Evolutionary conservation across 1,140 invertebrate species (phyloP).

Genomic region (Amphibalanus amphitrite): DNA sequence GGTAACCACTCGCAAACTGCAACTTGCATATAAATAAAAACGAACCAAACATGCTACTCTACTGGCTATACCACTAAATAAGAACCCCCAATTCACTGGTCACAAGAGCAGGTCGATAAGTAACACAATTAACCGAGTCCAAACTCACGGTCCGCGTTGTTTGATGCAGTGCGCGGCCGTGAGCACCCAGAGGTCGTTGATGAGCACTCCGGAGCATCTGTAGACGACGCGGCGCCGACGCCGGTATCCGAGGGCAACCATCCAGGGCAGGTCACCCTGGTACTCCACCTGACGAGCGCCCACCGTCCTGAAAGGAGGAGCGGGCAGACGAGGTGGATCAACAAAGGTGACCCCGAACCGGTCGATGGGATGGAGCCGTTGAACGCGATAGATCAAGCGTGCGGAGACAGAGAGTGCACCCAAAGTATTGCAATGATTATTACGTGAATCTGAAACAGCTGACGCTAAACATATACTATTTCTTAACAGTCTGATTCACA

Average conservation of each 20-base stretch:
- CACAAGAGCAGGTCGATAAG: background rate
- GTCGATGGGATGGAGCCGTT: too few relatives aligned
- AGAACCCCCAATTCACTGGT: background rate
- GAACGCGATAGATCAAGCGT: background rate
- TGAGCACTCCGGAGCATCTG: background rate
- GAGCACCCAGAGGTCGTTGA: background rate
- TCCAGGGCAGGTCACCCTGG: slow-evolving; percentile 1
- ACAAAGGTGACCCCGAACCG: too few relatives aligned
- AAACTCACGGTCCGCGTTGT: background rate
- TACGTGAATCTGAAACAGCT: background rate
- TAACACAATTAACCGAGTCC: background rate
- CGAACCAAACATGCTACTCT: background rate
- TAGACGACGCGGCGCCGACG: background rate
- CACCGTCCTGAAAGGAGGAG: too few relatives aligned
- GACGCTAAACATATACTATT: background rate
- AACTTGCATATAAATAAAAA: background rate
- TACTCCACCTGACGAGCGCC: background rate
- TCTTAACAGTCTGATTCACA: background rate
- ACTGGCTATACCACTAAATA: background rate
- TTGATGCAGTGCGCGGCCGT: background rate
- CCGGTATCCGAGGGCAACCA: background rate
- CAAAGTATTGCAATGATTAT: background rate
- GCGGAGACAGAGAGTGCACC: background rate
- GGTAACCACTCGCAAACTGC: background rate
- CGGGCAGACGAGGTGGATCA: too few relatives aligned